These are phyloP conservation scores for Oenanthe melanoleuca DNA, from an alignment of 2,113 vertebrate species.

Conservation along the genomic window DNA sequence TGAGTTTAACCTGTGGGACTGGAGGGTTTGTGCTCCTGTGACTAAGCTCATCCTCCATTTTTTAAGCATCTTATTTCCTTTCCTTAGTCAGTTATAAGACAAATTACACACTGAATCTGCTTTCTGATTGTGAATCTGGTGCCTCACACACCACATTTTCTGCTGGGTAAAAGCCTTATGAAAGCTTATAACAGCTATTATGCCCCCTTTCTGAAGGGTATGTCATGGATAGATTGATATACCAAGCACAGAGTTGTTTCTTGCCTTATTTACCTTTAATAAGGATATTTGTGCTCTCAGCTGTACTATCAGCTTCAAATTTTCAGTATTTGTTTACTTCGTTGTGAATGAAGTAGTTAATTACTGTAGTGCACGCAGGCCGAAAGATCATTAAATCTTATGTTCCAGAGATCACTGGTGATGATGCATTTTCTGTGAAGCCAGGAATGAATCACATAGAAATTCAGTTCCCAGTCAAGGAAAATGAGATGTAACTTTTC, in stretches of 20 bases:
- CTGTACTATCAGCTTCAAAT: background rate
- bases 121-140: background rate
- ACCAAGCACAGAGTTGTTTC: background rate
- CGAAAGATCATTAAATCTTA: background rate
- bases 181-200: background rate
- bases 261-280: background rate
- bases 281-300: background rate
- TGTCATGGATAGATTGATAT: background rate
- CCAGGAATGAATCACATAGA: background rate
- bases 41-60: background rate
- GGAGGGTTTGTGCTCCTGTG: background rate
- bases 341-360: background rate
- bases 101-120: background rate
- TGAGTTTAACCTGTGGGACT: slow-evolving; percentile 50
- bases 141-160: background rate
- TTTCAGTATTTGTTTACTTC: background rate
- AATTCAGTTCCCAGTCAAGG: background rate
- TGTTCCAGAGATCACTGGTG: background rate
- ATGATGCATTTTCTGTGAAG: background rate
- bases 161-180: background rate
- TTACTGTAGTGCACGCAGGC: background rate
- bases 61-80: background rate
- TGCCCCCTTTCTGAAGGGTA: background rate
- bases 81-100: background rate
- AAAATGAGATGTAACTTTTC: background rate